Conservation (phyloP, 2,797 vertebrate species). For the Lithobates pipiens region DNA sequence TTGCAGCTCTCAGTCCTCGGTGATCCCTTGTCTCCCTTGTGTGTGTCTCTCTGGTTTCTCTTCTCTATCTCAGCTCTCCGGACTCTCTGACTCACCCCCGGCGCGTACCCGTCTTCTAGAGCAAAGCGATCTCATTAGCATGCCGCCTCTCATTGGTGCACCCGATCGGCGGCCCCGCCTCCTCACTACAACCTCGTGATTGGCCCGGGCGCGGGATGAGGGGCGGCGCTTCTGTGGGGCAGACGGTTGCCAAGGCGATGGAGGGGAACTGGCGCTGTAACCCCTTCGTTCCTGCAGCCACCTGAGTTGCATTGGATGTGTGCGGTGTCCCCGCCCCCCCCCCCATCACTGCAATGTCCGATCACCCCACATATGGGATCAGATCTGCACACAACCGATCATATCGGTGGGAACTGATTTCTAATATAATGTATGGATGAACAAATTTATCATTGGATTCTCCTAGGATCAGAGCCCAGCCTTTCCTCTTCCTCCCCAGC, state of each 20-base stretch:
- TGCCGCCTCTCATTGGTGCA: conserved; percentile 67
- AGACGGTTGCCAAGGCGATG: conserved; percentile 33
- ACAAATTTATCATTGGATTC: too few species aligned
- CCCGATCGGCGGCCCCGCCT: conserved; percentile 64
- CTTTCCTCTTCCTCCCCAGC: too few species aligned
- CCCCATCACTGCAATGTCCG: conserved; percentile 1
- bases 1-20: conserved; percentile 68
- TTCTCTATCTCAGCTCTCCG: not conserved
- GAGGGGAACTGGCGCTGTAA: conserved; percentile 4
- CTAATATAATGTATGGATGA: too few species aligned
- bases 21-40: too few species aligned
- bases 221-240: not conserved
- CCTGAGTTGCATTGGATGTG: not conserved
- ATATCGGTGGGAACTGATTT: too few species aligned
- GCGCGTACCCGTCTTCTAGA: conserved; percentile 54
- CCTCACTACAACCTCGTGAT: not conserved
- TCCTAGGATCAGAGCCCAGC: too few species aligned
- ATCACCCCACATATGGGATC: not conserved
- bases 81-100: not conserved
- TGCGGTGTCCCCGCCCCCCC: too few species aligned
- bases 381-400: too few species aligned
- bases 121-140: conserved; percentile 64
- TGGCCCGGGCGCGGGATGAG: not conserved
- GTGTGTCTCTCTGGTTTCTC: too few species aligned
- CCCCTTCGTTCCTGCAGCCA: conserved; percentile 18